Base-by-base conservation (phyloP, 2,797 vertebrate species). In the Atherinosoma microstoma region DNA sequence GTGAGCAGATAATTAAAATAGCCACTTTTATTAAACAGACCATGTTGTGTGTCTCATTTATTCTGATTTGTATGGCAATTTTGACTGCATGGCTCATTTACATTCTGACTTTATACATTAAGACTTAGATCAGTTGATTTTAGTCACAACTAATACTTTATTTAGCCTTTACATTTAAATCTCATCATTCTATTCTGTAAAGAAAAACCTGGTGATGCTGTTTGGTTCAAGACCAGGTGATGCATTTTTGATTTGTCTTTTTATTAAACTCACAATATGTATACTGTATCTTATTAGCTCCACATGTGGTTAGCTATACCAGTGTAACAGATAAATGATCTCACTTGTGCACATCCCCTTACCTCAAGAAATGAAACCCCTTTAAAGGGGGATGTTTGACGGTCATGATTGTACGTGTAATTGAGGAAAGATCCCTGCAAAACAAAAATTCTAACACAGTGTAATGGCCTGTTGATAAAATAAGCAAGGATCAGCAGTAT, bases 21-120 rank as follows among this genome's bases (percentile, higher is more conserved):
- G 84, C 47, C 70, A 83, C 85, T 92, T 94, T 92, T 90, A 90
- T 78, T 10, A 83, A 92, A 85, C 75, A 57, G 70, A 79, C 47
- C 1, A 27, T 47, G 32, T 22, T 38, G 71, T 79, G 58, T 63
- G 69, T 76, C 47, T 82, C 13, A 5, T 84, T 84, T 80, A 10
- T 88, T 87, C 27, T 53, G 42, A 20, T 35, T 22, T 51, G 3
- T 35, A 6, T 56, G 54, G 29, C 27, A 56, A 3, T 56, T 18
- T 2, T 12, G 16, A 54, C 13, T 56, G 22, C 13, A 10, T 53
- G 1, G 12, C 24, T 27, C 11, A 54, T 22, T 45, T 49, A 9
- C 20, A 24, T 24, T 27, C 22, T 53, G 49, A 27, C 10, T 13
- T 53, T 24, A 53, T 16, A 42, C 40, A 42, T 42, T 3, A 42